Conservation (phyloP, 2,888 invertebrate species). For the Orthonychiurus folsomi region DNA sequence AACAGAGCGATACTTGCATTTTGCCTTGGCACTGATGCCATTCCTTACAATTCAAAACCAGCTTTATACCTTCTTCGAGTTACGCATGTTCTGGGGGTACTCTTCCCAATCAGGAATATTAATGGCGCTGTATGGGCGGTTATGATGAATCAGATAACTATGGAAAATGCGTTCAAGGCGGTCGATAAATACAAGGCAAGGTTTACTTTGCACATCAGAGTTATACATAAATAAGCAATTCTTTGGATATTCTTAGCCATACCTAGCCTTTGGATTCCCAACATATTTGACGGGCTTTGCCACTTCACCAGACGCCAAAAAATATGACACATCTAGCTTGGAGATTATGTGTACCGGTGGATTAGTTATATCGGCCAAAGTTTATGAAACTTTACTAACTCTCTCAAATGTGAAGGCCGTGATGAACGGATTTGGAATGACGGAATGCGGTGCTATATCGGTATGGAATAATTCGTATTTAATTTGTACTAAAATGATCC, state of each 20-base stretch:
- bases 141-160: constrained; percentile 36
- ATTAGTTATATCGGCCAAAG: constrained; percentile 19
- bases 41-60: constrained; percentile 31
- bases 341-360: constrained; percentile 36
- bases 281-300: constrained; percentile 28
- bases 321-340: constrained; percentile 27
- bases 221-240: background rate
- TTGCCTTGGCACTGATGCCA: constrained; percentile 30
- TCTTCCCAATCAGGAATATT: constrained; percentile 36
- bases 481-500: too few relatives aligned
- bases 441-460: constrained; percentile 36
- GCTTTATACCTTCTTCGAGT: constrained; percentile 32
- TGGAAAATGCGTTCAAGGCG: constrained; percentile 35
- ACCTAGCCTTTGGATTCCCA: constrained; percentile 37
- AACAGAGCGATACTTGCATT: constrained; percentile 31
- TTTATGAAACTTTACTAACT: constrained; percentile 29
- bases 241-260: constrained; percentile 24
- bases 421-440: constrained; percentile 34
- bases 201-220: background rate
- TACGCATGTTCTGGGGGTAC: constrained; percentile 36
- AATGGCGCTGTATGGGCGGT: constrained; percentile 30
- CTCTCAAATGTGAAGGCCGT: constrained; percentile 32
- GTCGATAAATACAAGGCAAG: constrained; percentile 29
- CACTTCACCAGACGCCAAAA: constrained; percentile 31
- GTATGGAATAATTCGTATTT: too few relatives aligned